Evolutionary conservation across 2,113 vertebrate species (phyloP).

Genomic region (Hippocampus abdominalis): DNA sequence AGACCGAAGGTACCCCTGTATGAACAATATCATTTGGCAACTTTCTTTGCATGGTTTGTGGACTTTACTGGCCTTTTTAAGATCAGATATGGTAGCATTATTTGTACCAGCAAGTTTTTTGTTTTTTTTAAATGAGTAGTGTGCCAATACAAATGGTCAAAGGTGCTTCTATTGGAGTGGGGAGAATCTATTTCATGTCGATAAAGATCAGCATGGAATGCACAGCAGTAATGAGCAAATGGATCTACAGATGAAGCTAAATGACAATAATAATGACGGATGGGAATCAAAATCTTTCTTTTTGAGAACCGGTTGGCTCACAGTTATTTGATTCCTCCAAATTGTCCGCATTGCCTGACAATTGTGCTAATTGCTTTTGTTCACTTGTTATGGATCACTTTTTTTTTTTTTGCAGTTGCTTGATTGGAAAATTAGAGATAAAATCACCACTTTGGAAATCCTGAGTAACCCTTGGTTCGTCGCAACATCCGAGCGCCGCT

Average conservation of each 20-base stretch:
- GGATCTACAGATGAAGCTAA: too few species aligned
- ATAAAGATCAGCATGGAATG: too few species aligned
- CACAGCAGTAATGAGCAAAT: neutral
- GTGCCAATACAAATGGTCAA: neutral
- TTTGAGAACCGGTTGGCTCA: neutral
- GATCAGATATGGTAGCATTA: constrained; percentile 2
- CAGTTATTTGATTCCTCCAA: neutral
- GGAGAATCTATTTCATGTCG: too few species aligned
- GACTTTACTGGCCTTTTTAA: neutral
- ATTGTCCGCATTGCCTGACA: neutral
- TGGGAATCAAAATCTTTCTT: neutral
- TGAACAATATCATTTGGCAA: neutral
- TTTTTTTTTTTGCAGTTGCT: too few species aligned
- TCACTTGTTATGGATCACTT: neutral
- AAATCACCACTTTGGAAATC: too few species aligned
- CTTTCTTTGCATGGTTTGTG: neutral
- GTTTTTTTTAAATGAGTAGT: constrained; percentile 16
- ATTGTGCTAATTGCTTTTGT: neutral
- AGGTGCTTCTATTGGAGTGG: constrained; percentile 17
- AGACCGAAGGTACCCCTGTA: neutral
- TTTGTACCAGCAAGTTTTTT: constrained; percentile 31
- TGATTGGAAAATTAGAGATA: too few species aligned
- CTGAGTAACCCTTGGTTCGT: too few species aligned
- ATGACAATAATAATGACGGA: neutral
- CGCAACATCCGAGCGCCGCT: too few species aligned